These are phyloP conservation scores for Botia kubotai DNA, from an alignment of 2,797 vertebrate species.

Conservation along the genomic window DNA sequence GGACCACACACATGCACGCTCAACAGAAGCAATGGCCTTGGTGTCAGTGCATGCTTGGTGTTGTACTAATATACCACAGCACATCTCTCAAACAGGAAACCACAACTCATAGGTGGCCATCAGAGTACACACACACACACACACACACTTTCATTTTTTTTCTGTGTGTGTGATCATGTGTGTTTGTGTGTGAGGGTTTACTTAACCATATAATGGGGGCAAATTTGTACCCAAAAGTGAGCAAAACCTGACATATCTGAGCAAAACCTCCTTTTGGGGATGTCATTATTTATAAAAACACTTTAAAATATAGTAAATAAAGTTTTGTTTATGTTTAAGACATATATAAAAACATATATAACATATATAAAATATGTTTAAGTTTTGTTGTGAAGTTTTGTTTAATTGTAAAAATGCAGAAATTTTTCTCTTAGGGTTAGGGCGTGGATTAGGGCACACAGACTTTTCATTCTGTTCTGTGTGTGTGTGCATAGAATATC, in stretches of 20 bases:
- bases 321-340: too few species aligned
- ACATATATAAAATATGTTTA: too few species aligned
- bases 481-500: constrained; percentile 15
- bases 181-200: neutral
- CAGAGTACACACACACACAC: constrained; percentile 4
- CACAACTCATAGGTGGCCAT: constrained; percentile 72
- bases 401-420: too few species aligned
- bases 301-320: too few species aligned
- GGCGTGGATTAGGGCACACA: neutral
- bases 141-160: constrained; percentile 30
- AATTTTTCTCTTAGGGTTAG: too few species aligned
- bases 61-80: constrained; percentile 60
- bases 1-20: constrained; percentile 53
- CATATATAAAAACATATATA: too few species aligned
- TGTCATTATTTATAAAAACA: neutral
- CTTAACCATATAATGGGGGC: too few species aligned
- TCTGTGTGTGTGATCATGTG: neutral
- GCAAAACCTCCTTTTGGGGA: too few species aligned
- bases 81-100: constrained; percentile 78
- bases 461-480: neutral
- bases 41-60: constrained; percentile 49
- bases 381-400: too few species aligned
- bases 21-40: constrained; percentile 55
- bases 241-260: too few species aligned
- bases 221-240: too few species aligned